Base-by-base conservation (phyloP, 2,888 invertebrate genomes). In the Siphonodentalium dalli region DNA sequence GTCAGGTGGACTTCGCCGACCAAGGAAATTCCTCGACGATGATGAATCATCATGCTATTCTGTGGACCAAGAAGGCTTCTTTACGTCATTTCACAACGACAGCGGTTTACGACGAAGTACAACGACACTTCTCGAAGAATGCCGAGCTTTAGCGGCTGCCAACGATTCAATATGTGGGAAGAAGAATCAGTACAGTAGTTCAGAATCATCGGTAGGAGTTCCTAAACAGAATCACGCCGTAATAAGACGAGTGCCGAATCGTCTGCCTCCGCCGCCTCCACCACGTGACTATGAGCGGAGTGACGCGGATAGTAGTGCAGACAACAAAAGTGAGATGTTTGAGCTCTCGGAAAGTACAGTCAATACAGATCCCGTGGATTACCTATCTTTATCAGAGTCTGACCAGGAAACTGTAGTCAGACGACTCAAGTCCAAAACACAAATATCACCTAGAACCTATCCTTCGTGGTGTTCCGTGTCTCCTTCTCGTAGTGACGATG, bases 61-160 rank as follows among this genome's bases (percentile, higher is more conserved):
- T 2, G 92, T 95, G 77, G 97, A 97, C 77, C 94, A 94, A 1
- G 97, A 97, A 83, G 97, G 97, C 7, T 97, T 96, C 81, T 97
- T 94, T 80, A 97, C 97, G 0, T 95, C 95, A 20, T 97, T 97
- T 85, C 95, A 97, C 82, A 89, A 93, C 86, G 96, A 97, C 82
- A 93, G 93, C 50, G 96, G 96, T 0, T 82, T 97, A 54, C 68
- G 69, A 40, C 66, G 66, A 42, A 71, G 74, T 58, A 69, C 63
- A 27, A 68, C 60, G 15, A 72, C 68, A 2, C 45, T 68, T 20
- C 69, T 65, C 18, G 69, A 68, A 26, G 65, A 65, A 15, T 61
- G 62, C 13, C 63, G 67, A 15, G 61, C 55, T 24, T 41, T 61
- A 24, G 63, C 66, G 3, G 67, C 67, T 7, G 54, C 65, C n/a